Conservation (phyloP, 1,140 invertebrate species). For the Periplaneta americana region DNA sequence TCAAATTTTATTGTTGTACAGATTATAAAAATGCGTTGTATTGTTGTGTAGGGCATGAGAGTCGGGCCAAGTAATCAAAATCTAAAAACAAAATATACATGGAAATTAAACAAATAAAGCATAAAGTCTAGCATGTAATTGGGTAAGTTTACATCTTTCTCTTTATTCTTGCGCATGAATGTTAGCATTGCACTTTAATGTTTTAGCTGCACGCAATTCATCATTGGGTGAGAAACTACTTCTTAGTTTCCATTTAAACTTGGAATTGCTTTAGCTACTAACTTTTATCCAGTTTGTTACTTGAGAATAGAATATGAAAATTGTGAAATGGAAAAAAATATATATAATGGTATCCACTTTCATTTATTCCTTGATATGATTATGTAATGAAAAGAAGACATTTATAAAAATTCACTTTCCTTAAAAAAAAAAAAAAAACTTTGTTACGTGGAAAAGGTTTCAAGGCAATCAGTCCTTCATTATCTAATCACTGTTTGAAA, state of each 20-base stretch:
- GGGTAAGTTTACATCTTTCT: not conserved
- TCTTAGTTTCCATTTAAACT: not conserved
- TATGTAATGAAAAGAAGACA: too few relatives aligned
- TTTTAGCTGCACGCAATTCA: not conserved
- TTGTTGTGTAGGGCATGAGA: constrained; percentile 5
- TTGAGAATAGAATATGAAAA: not conserved
- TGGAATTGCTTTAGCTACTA: not conserved
- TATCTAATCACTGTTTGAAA: too few relatives aligned
- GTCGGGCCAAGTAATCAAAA: constrained; percentile 9
- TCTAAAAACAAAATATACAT: not conserved
- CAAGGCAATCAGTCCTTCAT: too few relatives aligned
- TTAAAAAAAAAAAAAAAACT: too few relatives aligned
- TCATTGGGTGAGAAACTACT: not conserved
- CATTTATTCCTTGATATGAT: too few relatives aligned
- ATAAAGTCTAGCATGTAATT: not conserved
- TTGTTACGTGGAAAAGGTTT: too few relatives aligned
- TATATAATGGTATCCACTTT: too few relatives aligned
- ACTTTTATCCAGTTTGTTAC: not conserved
- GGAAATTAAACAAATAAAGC: not conserved
- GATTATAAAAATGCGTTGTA: not conserved
- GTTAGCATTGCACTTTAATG: not conserved
- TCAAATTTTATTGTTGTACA: not conserved
- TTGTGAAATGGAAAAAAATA: not conserved
- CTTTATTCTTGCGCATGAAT: not conserved
- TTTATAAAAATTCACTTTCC: too few relatives aligned